A percentile compares a stretch with the other conserved stretches of the same genome.
Evolutionary conservation across 2,113 vertebrate genomes (phyloP).

Genomic region (Python bivittatus): DNA sequence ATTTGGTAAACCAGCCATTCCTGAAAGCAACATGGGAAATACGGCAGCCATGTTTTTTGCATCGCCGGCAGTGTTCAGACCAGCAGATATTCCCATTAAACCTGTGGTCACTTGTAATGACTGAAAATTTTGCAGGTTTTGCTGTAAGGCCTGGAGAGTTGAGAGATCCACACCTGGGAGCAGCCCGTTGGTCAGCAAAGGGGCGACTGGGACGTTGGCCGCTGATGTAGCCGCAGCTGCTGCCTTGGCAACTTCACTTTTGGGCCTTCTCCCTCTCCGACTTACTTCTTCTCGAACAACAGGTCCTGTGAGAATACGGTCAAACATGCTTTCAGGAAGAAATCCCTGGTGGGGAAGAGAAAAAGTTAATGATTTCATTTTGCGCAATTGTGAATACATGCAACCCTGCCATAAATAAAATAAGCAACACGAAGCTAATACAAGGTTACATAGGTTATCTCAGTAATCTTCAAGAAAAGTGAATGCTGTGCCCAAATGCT

Average conservation of each 20-base stretch:
- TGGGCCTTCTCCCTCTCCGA: conserved; percentile 91
- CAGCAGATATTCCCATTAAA: conserved; percentile 88
- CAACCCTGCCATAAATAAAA: not conserved
- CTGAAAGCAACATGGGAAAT: conserved; percentile 98
- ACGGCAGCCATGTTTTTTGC: conserved; percentile 88
- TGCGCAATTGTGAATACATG: not conserved
- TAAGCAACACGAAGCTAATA: not conserved
- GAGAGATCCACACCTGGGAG: conserved; percentile 89
- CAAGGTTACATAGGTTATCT: not conserved
- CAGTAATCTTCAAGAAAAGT: not conserved
- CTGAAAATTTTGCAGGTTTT: conserved; percentile 94
- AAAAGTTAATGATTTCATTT: accelerated
- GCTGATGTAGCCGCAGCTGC: conserved; percentile 64
- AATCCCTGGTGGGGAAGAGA: conserved; percentile 80
- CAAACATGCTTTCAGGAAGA: conserved; percentile 96
- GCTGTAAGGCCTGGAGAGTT: conserved; percentile 94
- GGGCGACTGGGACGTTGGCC: conserved; percentile 73
- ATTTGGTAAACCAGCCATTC: conserved; percentile 93
- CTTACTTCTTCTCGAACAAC: conserved; percentile 97
- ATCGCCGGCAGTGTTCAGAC: conserved; percentile 81
- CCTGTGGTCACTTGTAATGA: conserved; percentile 92
- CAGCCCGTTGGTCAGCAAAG: conserved; percentile 86
- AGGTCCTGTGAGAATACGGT: conserved; percentile 95
- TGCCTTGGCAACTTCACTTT: conserved; percentile 88
- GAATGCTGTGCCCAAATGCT: not conserved